Conservation (phyloP, 2,888 invertebrate genomes). For the Limnephilus auricula region DNA sequence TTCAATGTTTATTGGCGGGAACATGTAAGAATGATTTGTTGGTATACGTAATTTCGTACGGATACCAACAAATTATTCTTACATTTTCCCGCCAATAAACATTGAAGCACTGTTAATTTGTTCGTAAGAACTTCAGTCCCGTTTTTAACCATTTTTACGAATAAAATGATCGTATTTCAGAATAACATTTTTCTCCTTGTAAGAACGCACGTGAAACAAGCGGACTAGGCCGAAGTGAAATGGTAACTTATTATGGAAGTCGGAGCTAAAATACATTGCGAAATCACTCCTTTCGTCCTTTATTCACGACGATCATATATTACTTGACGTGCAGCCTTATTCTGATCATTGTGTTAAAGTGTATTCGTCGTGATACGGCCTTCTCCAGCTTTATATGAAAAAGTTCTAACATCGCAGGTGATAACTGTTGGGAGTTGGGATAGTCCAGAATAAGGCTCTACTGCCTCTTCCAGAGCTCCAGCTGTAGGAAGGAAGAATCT, state of each 20-base stretch:
- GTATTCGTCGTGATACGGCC: neutral
- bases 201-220: neutral
- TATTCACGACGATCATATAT: constrained; percentile 19
- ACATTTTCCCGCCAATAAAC: no score
- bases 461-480: neutral
- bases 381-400: neutral
- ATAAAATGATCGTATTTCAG: no score
- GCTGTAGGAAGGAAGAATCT: neutral
- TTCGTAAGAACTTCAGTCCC: no score
- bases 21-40: no score
- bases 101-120: no score
- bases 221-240: neutral
- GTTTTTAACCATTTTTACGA: no score
- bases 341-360: neutral
- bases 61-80: no score
- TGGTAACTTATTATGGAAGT: neutral
- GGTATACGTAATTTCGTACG: no score
- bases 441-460: neutral
- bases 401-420: neutral
- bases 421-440: neutral
- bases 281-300: constrained; percentile 5
- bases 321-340: neutral
- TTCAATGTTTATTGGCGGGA: no score
- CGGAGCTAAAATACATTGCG: neutral
- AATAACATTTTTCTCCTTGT: no score